Conservation (phyloP, 1,140 invertebrate genomes). For the Nasonia giraulti region DNA sequence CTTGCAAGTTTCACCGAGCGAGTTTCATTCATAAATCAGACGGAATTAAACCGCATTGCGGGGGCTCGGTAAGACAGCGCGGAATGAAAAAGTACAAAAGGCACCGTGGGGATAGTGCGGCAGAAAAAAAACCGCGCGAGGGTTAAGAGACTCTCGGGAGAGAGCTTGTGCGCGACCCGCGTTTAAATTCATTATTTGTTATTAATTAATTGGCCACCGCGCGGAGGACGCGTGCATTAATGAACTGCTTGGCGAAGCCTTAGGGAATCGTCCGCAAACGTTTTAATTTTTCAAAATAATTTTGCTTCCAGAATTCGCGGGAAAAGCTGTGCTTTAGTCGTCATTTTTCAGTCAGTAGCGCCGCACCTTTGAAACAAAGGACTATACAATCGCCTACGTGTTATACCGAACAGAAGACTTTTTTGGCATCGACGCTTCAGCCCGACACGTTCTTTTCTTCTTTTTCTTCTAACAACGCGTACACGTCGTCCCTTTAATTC, state of each 20-base stretch:
- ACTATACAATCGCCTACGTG: neutral
- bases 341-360: slow-evolving; percentile 16
- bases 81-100: slow-evolving; percentile 7
- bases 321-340: neutral
- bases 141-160: neutral
- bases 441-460: neutral
- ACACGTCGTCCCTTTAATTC: slow-evolving; percentile 21
- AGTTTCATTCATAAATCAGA: slow-evolving; percentile 51
- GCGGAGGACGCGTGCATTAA: neutral
- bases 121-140: neutral
- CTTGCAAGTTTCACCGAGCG: slow-evolving; percentile 17
- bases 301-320: no score
- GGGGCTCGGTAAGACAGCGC: neutral
- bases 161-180: neutral
- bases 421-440: slow-evolving; percentile 23
- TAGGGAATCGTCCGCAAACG: neutral
- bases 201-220: neutral
- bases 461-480: neutral
- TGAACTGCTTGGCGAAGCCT: slow-evolving; percentile 7
- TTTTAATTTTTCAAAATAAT: no score
- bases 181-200: slow-evolving; percentile 34
- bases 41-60: slow-evolving; percentile 50
- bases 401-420: slow-evolving; percentile 10
- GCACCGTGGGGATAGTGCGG: neutral
- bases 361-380: neutral